A percentile compares a stretch with the other conserved stretches of the same genome.
Conservation (phyloP, 1,140 invertebrate species). For the Heterodera carotae region DNA sequence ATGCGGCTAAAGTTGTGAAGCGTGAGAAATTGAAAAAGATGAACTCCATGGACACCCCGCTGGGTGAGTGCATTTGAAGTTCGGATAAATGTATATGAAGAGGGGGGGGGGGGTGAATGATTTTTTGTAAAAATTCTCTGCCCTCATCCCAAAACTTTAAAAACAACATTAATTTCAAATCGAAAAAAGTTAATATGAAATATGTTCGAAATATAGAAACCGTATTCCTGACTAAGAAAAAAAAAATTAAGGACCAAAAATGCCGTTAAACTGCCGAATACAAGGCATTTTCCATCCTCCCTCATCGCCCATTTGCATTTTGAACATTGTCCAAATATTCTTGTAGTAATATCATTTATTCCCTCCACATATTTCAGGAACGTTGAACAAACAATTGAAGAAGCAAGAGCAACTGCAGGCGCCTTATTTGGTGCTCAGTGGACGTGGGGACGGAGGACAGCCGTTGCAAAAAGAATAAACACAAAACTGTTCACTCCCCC, state of each 20-base stretch:
- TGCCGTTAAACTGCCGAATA: no score
- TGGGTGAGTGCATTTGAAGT: constrained; percentile 69
- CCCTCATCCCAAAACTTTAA: no score
- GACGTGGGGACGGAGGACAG: constrained; percentile 65
- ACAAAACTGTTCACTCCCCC: no score
- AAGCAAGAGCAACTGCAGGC: constrained; percentile 95
- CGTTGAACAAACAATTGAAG: constrained; percentile 86
- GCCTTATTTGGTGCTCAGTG: constrained; percentile 89
- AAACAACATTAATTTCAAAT: no score
- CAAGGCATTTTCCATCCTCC: no score
- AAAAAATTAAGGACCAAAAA: neutral
- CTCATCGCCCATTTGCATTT: no score
- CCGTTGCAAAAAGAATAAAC: constrained; percentile 36
- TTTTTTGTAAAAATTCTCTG: no score
- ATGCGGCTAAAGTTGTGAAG: constrained; percentile 90
- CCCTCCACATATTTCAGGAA: constrained; percentile 68
- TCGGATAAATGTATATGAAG: neutral
- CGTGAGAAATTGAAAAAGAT: constrained; percentile 96
- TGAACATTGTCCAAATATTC: no score
- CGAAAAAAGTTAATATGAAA: neutral
- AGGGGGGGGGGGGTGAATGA: neutral
- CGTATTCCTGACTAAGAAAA: neutral
- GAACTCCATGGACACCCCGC: constrained; percentile 95
- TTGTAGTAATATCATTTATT: no score
- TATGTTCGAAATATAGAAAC: neutral